Evolutionary conservation across 2,888 invertebrate species (phyloP).

Genomic region (Entomobrya multifasciata): DNA sequence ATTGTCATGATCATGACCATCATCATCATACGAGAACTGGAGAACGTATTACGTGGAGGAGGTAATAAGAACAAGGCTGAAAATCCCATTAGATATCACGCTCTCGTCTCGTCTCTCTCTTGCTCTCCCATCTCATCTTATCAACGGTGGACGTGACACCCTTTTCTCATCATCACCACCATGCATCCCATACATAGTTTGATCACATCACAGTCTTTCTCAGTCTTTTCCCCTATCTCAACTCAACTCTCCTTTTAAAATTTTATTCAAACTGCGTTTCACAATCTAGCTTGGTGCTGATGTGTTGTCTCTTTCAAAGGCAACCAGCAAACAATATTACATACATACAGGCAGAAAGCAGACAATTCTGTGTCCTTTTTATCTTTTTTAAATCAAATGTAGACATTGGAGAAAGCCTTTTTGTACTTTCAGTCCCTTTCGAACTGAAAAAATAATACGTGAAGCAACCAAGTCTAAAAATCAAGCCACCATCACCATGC

Average conservation of each 20-base stretch:
- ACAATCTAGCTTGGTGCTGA: conserved; percentile 24
- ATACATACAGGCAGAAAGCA: conserved; percentile 9
- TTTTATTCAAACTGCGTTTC: conserved; percentile 58
- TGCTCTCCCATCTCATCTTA: conserved; percentile 65
- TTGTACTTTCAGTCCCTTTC: conserved; percentile 26
- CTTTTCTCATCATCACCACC: conserved; percentile 70
- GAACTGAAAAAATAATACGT: conserved; percentile 22
- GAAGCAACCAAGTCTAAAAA: conserved; percentile 19
- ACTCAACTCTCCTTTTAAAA: conserved; percentile 20
- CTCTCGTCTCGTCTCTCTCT: conserved; percentile 42
- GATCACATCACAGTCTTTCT: conserved; percentile 39
- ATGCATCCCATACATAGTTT: conserved; percentile 51
- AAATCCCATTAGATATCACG: conserved; percentile 72
- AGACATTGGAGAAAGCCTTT: conserved; percentile 33
- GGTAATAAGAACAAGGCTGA: conserved; percentile 48
- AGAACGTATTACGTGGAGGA: conserved; percentile 27
- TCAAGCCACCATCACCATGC: conserved; percentile 15
- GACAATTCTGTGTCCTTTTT: conserved; percentile 16
- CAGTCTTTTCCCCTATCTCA: neutral
- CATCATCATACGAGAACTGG: too few relatives aligned
- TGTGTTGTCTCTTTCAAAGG: conserved; percentile 41
- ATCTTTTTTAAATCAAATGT: conserved; percentile 46
- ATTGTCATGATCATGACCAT: neutral
- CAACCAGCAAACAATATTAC: conserved; percentile 24
- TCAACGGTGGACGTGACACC: conserved; percentile 71